Evolutionary conservation across 2,113 vertebrate species (phyloP).

Genomic region (Lepus europaeus): DNA sequence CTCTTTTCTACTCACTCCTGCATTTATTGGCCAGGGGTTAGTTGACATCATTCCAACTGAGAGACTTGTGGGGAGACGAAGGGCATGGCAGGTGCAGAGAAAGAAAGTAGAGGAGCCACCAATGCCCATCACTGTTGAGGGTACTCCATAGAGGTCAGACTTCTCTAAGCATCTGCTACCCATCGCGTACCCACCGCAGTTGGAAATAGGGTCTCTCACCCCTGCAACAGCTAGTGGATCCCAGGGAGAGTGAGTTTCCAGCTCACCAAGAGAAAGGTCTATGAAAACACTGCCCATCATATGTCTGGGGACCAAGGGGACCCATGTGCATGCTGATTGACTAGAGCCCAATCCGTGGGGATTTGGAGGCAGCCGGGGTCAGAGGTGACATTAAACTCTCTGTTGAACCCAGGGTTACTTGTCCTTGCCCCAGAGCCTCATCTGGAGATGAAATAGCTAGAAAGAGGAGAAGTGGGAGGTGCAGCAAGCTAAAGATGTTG

Average conservation of each 20-base stretch:
- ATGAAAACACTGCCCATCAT: neutral
- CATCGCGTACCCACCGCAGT: neutral
- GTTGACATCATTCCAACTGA: constrained; percentile 21
- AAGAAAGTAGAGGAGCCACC: neutral
- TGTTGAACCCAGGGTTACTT: constrained; percentile 14
- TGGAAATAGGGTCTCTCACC: neutral
- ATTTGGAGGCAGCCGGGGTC: neutral
- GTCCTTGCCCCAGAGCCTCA: constrained; percentile 15
- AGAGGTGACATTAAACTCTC: constrained; percentile 7
- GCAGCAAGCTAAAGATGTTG: constrained; percentile 30
- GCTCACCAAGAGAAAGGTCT: constrained; percentile 1
- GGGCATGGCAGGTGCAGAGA: neutral
- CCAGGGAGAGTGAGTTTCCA: neutral
- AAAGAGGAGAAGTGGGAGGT: neutral
- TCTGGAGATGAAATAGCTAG: neutral
- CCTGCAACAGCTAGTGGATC: neutral
- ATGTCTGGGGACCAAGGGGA: neutral
- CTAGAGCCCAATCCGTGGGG: neutral
- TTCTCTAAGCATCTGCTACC: neutral
- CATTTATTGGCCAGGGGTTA: neutral
- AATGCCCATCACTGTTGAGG: neutral
- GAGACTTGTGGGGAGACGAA: neutral
- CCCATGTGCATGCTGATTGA: neutral
- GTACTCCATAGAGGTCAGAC: neutral
- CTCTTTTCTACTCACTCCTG: constrained; percentile 41